These are phyloP conservation scores for Drosophila neotestacea DNA, from an alignment of 2,888 invertebrate species.

Conservation along the genomic window DNA sequence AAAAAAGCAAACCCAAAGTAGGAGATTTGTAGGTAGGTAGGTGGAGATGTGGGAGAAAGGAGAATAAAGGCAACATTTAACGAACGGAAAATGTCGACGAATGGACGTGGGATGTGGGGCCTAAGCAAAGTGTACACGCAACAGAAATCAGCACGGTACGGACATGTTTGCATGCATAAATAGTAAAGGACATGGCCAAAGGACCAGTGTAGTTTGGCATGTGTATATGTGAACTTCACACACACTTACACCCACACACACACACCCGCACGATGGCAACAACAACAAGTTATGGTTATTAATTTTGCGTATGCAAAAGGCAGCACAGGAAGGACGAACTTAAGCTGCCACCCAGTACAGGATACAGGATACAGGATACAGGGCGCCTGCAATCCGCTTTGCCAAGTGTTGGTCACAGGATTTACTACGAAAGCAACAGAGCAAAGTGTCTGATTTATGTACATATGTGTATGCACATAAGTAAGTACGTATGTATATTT, in stretches of 20 bases:
- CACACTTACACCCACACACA: background rate
- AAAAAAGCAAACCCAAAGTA: conserved; percentile 1
- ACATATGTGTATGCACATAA: conserved; percentile 4
- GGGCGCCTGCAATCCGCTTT: conserved; percentile 70
- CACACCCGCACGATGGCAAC: conserved; percentile 22
- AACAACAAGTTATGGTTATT: conserved; percentile 81
- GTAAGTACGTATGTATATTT: conserved; percentile 3
- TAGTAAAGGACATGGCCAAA: conserved; percentile 70
- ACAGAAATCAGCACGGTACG: conserved; percentile 72
- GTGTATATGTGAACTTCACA: conserved; percentile 24
- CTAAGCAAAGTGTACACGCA: conserved; percentile 64
- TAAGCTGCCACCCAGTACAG: conserved; percentile 48
- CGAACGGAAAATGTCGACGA: conserved; percentile 61
- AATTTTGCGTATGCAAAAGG: conserved; percentile 75
- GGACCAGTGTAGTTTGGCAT: conserved; percentile 16
- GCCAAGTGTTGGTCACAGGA: conserved; percentile 77
- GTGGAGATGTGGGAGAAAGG: background rate
- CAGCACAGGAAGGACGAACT: conserved; percentile 67
- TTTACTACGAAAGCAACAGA: conserved; percentile 59
- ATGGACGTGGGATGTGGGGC: conserved; percentile 43
- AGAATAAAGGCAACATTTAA: conserved; percentile 46
- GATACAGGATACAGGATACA: conserved; percentile 33
- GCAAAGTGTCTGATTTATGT: conserved; percentile 75
- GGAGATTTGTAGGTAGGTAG: background rate
- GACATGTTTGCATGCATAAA: conserved; percentile 80